Conservation (phyloP, 2,113 vertebrate genomes). For the Pyrgilauda ruficollis region DNA sequence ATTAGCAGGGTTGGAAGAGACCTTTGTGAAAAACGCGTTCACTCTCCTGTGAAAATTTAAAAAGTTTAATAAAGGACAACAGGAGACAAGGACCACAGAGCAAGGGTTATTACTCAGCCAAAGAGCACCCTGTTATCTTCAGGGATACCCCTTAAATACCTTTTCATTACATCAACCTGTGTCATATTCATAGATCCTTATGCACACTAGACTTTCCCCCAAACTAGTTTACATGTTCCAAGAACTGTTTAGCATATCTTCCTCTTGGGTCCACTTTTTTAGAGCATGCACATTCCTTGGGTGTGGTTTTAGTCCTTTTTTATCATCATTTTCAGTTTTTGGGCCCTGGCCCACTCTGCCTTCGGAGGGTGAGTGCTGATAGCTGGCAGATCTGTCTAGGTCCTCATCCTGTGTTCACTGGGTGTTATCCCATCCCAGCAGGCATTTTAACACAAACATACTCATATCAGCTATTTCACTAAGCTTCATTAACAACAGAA, state of each 20-base stretch:
- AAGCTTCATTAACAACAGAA: not conserved
- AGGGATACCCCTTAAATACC: not conserved
- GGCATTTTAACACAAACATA: not conserved
- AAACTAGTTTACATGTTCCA: not conserved
- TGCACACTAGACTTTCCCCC: not conserved
- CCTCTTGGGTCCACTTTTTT: not conserved
- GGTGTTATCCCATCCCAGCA: not conserved
- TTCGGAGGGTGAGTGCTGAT: not conserved
- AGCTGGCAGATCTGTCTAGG: not conserved
- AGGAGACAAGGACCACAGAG: not conserved
- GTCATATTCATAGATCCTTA: not conserved
- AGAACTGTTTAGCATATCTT: not conserved
- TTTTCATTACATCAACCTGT: not conserved
- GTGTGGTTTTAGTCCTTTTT: not conserved
- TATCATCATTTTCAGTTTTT: not conserved
- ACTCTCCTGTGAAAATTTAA: not conserved
- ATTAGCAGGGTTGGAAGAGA: not conserved
- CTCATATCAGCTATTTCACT: not conserved
- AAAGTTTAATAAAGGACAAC: not conserved
- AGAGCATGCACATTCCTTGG: not conserved
- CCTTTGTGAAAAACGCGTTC: not conserved
- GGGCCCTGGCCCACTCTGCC: not conserved
- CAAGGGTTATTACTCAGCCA: not conserved
- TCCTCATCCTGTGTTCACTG: not conserved
- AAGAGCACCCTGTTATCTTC: not conserved